Conservation (phyloP, 2,888 invertebrate species). For the Stictocephala bisonia region DNA sequence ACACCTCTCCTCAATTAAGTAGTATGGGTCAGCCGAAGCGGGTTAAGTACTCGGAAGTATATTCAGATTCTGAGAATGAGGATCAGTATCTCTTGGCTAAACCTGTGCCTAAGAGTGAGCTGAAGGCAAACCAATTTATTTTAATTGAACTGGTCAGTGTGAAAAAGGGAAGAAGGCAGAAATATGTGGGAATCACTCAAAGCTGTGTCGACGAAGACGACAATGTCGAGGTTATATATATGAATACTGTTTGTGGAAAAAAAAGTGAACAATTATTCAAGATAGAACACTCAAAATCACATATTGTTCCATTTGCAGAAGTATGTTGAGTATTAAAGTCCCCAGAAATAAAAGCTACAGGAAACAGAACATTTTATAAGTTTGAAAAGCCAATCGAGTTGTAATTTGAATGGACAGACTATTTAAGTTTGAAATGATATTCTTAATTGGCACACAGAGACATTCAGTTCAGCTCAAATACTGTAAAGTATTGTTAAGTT, state of each 20-base stretch:
- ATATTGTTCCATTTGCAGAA: conserved; percentile 35
- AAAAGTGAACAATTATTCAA: conserved; percentile 36
- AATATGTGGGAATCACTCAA: conserved; percentile 34
- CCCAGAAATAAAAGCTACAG: conserved; percentile 33
- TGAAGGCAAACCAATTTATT: conserved; percentile 36
- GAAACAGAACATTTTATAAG: conserved; percentile 38
- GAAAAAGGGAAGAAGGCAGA: conserved; percentile 31
- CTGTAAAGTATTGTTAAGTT: no score
- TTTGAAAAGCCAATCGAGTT: conserved; percentile 39
- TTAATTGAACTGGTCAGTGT: conserved; percentile 25
- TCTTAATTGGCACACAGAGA: conserved; percentile 28
- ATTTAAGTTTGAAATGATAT: conserved; percentile 26
- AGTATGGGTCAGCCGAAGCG: conserved; percentile 27
- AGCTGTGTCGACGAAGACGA: conserved; percentile 36
- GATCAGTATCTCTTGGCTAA: conserved; percentile 26
- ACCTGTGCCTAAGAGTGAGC: conserved; percentile 25
- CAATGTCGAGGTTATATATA: conserved; percentile 37
- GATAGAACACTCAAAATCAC: conserved; percentile 25
- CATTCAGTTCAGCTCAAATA: no score
- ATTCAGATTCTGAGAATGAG: conserved; percentile 31
- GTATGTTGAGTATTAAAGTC: conserved; percentile 32
- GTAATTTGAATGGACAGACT: conserved; percentile 30
- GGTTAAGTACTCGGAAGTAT: conserved; percentile 15
- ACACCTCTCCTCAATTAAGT: conserved; percentile 27
- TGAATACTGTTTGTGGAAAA: conserved; percentile 33